phyloP scores from a whole-genome alignment of 1,140 invertebrate genomes.

The Drosophila kurseongensis region DNA sequence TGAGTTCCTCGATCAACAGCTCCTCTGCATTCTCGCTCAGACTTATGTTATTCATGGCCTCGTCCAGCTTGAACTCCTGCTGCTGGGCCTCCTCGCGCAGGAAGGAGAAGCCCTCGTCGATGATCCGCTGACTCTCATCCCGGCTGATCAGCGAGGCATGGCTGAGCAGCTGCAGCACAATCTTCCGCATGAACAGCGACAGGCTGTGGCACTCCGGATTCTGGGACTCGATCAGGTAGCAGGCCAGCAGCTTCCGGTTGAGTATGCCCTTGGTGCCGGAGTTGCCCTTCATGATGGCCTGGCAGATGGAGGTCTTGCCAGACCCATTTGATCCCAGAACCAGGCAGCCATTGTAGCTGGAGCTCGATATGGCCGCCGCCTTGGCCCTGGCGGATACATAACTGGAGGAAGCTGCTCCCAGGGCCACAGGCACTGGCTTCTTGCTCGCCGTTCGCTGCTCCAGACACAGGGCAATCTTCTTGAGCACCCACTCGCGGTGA shows the following conservation, averaged over 20 bases:
- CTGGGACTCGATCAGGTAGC: constrained; percentile 90
- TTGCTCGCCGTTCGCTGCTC: constrained; percentile 89
- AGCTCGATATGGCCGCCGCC: constrained; percentile 74
- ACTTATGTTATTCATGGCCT: constrained; percentile 79
- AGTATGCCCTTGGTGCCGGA: constrained; percentile 85
- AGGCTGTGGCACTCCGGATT: constrained; percentile 87
- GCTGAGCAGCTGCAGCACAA: constrained; percentile 92
- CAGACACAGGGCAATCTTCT: constrained; percentile 95
- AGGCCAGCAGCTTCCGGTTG: constrained; percentile 91
- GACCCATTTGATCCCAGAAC: constrained; percentile 88
- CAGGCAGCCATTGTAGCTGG: constrained; percentile 81
- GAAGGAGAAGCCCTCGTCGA: constrained; percentile 80
- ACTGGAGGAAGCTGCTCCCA: constrained; percentile 56
- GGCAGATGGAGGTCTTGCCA: constrained; percentile 93
- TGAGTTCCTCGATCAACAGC: constrained; percentile 77
- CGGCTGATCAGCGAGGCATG: constrained; percentile 85
- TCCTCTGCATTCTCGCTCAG: constrained; percentile 80
- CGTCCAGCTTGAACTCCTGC: constrained; percentile 78
- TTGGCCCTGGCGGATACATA: constrained; percentile 73
- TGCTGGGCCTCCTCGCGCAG: constrained; percentile 76
- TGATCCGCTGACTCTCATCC: constrained; percentile 75
- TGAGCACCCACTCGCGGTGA: constrained; percentile 96
- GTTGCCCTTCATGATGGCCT: constrained; percentile 84
- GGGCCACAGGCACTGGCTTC: constrained; percentile 63
- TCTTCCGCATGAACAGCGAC: constrained; percentile 92